phyloP scores from a whole-genome alignment of 1,140 invertebrate species.

The Caerostris darwini region DNA sequence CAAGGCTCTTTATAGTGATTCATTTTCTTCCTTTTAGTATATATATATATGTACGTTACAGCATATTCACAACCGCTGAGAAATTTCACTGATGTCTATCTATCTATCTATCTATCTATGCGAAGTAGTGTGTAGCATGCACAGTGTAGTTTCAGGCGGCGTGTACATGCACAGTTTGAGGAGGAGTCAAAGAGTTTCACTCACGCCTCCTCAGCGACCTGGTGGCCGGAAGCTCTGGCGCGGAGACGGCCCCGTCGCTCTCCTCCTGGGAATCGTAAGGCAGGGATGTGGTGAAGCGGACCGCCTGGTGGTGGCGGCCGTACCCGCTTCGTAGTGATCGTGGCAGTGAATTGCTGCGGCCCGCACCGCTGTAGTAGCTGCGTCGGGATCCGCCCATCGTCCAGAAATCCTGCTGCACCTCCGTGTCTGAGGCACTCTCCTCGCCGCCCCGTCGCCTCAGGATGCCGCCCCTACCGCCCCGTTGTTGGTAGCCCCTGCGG shows the following conservation, averaged over 20 bases:
- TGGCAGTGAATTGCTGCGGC: conserved; percentile 81
- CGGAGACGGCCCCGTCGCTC: conserved; percentile 90
- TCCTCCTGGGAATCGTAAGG: conserved; percentile 90
- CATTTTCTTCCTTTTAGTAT: too few species aligned
- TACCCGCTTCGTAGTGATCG: conserved; percentile 72
- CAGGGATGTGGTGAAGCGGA: conserved; percentile 81
- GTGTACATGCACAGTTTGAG: too few species aligned
- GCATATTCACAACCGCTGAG: too few species aligned
- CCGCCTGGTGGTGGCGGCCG: conserved; percentile 78
- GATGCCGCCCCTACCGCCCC: conserved; percentile 84
- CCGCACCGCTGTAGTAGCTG: conserved; percentile 79
- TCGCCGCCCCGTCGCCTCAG: conserved; percentile 20
- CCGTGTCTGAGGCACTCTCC: conserved; percentile 95
- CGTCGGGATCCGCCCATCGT: conserved; percentile 76
- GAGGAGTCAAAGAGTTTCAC: not conserved
- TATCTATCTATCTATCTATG: too few species aligned
- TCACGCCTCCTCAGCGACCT: conserved; percentile 82
- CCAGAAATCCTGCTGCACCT: conserved; percentile 85
- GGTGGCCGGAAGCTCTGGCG: conserved; percentile 86
- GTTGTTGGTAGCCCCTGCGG: conserved; percentile 78
- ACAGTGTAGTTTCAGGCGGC: too few species aligned
- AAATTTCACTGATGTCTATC: too few species aligned
- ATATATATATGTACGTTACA: too few species aligned
- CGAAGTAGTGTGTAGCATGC: too few species aligned
- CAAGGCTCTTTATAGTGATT: too few species aligned